These are phyloP conservation scores for Chloroceryle aenea DNA, from an alignment of 2,113 vertebrate species.

Conservation along the genomic window DNA sequence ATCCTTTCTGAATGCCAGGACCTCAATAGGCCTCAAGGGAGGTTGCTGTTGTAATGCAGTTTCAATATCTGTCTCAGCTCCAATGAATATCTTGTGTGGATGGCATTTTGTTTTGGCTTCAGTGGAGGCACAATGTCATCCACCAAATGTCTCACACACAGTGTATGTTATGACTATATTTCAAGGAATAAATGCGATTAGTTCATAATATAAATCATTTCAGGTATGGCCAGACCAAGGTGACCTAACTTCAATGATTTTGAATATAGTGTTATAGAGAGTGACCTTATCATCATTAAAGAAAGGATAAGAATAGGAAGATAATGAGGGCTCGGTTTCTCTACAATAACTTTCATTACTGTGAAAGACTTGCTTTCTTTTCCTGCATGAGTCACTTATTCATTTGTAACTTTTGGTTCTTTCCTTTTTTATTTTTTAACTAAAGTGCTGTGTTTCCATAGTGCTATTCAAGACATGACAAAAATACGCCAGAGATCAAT, in stretches of 20 bases:
- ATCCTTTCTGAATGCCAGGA: not conserved
- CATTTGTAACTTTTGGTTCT: not conserved
- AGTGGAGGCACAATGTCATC: not conserved
- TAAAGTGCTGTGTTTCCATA: conserved; percentile 32
- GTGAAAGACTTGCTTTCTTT: not conserved
- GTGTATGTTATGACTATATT: not conserved
- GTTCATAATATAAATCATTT: not conserved
- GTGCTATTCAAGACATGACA: not conserved
- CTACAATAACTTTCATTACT: not conserved
- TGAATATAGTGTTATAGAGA: not conserved
- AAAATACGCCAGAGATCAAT: not conserved
- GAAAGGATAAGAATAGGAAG: not conserved
- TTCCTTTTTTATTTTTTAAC: not conserved
- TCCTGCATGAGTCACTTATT: not conserved
- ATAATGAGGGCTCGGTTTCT: not conserved
- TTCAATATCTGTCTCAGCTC: not conserved
- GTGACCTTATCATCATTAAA: conserved; percentile 3
- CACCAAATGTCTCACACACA: not conserved
- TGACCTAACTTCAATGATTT: not conserved
- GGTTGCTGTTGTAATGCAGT: not conserved
- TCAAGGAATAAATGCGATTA: not conserved
- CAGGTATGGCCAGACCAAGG: not conserved
- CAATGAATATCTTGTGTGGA: not conserved
- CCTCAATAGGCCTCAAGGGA: not conserved
- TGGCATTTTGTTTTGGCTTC: not conserved